These are phyloP conservation scores for Aldrovandia affinis DNA, from an alignment of 2,797 vertebrate species.

Conservation along the genomic window DNA sequence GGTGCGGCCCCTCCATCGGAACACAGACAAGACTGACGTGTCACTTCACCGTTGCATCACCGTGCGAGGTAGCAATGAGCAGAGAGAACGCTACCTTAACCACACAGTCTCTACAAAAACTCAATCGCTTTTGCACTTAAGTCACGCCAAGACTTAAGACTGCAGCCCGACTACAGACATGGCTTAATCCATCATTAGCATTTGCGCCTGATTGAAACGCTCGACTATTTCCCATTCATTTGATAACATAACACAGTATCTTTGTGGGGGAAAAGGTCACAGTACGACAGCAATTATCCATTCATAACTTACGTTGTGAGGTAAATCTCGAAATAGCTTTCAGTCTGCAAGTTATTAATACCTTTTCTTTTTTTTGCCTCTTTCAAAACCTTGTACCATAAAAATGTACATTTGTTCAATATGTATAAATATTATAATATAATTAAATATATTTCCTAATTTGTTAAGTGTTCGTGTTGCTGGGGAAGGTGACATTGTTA, in stretches of 20 bases:
- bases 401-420: not conserved
- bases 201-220: no score
- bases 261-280: no score
- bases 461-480: not conserved
- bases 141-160: not conserved
- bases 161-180: not conserved
- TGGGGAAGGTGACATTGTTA: not conserved
- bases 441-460: not conserved
- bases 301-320: not conserved
- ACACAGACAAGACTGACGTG: slow-evolving; percentile 71
- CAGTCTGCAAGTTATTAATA: no score
- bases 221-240: not conserved
- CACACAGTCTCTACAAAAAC: not conserved
- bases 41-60: slow-evolving; percentile 74
- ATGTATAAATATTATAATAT: no score
- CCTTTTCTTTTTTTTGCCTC: no score
- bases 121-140: not conserved
- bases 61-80: not conserved
- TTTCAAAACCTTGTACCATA: not conserved
- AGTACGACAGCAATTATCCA: not conserved
- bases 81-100: not conserved
- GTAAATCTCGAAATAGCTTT: not conserved
- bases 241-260: no score
- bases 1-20: not conserved
- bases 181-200: not conserved